Conservation (phyloP, 2,113 vertebrate genomes). For the Bungarus multicinctus region DNA sequence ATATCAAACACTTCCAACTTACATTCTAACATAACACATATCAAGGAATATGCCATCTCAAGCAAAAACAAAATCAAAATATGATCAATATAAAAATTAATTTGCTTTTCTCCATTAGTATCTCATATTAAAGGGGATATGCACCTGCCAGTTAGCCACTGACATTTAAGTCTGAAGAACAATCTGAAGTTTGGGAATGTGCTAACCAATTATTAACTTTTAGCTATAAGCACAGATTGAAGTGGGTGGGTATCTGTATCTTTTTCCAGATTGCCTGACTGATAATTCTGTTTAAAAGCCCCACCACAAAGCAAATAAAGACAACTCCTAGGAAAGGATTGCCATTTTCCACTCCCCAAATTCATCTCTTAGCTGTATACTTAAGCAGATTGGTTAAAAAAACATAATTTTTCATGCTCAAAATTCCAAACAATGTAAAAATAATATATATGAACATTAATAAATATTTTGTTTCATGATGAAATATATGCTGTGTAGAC, state of each 20-base stretch:
- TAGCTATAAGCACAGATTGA: constrained; percentile 8
- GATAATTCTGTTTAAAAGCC: background rate
- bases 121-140: constrained; percentile 17
- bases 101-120: constrained; percentile 28
- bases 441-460: constrained; percentile 8
- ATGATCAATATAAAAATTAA: constrained; percentile 36
- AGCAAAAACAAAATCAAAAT: constrained; percentile 22
- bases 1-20: constrained; percentile 25
- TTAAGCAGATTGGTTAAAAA: background rate
- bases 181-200: constrained; percentile 23
- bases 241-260: background rate
- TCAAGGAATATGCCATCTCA: constrained; percentile 45
- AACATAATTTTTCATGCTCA: background rate
- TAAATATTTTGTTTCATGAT: constrained; percentile 20
- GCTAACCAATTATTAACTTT: constrained; percentile 13
- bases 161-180: constrained; percentile 13
- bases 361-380: background rate
- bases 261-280: constrained; percentile 6
- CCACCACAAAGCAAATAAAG: background rate
- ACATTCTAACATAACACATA: constrained; percentile 40
- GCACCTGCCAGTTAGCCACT: constrained; percentile 10
- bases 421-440: background rate
- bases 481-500: background rate
- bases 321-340: background rate
- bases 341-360: background rate